phyloP scores from a whole-genome alignment of 2,113 vertebrate genomes.

The Myrmecophaga tridactyla region DNA sequence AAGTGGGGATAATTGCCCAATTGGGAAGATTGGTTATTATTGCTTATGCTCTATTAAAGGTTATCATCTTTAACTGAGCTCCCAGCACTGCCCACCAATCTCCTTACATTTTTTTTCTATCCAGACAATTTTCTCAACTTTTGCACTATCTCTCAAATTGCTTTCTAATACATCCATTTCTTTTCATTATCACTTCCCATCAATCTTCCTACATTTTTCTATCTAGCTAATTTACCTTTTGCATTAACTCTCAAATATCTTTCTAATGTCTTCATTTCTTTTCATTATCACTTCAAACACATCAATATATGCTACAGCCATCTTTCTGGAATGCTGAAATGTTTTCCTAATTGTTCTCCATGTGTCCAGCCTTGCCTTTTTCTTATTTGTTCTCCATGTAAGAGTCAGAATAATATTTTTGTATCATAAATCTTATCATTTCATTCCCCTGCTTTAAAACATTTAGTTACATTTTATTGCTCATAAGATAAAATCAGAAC shows the following conservation, averaged over 20 bases:
- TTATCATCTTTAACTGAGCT: neutral
- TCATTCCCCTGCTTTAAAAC: neutral
- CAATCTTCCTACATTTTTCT: too few species aligned
- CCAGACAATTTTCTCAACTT: neutral
- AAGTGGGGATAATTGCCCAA: neutral
- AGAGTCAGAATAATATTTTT: neutral
- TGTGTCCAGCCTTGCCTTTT: neutral
- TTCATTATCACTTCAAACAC: neutral
- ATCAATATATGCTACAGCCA: neutral
- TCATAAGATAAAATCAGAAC: neutral
- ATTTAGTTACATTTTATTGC: neutral
- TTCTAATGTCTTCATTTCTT: too few species aligned
- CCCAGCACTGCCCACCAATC: neutral
- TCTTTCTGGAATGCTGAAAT: neutral
- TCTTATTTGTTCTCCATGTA: neutral
- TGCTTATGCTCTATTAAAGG: neutral
- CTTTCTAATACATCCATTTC: neutral
- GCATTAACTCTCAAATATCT: too few species aligned
- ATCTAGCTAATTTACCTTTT: too few species aligned
- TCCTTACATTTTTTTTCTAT: neutral
- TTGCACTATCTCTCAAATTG: neutral
- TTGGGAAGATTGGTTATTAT: neutral
- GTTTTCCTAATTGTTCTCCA: neutral
- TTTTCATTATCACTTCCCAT: too few species aligned
- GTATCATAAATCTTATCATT: neutral